phyloP scores from a whole-genome alignment of 1,140 invertebrate genomes.

The Bombus polaris region DNA sequence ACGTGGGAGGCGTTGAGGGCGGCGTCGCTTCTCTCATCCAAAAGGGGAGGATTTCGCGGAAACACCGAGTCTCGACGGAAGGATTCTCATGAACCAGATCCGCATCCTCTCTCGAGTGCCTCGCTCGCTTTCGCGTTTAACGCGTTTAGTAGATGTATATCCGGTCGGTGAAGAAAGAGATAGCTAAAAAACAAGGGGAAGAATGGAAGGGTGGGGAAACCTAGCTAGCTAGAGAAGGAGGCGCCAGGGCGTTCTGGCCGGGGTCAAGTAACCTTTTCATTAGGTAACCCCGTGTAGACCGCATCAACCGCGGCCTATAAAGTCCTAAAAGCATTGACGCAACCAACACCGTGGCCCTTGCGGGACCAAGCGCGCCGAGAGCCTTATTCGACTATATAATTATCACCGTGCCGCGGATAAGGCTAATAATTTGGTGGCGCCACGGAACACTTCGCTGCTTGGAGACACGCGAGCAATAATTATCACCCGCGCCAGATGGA shows the following conservation, averaged over 20 bases:
- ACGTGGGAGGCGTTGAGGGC: slow-evolving; percentile 58
- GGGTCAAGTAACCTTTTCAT: slow-evolving; percentile 83
- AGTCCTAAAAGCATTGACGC: slow-evolving; percentile 79
- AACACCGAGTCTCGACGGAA: slow-evolving; percentile 38
- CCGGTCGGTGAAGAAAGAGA: background rate
- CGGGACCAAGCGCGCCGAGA: slow-evolving; percentile 38
- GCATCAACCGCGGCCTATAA: slow-evolving; percentile 74
- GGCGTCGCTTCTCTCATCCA: slow-evolving; percentile 46
- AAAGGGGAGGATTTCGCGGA: slow-evolving; percentile 60
- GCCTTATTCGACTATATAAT: slow-evolving; percentile 70
- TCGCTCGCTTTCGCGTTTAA: slow-evolving; percentile 14
- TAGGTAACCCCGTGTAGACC: slow-evolving; percentile 76
- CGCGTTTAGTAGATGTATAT: slow-evolving; percentile 28
- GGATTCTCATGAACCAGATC: slow-evolving; percentile 67
- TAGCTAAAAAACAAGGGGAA: background rate
- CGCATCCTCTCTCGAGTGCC: slow-evolving; percentile 11
- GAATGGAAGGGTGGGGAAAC: background rate
- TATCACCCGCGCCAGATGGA: slow-evolving; percentile 65
- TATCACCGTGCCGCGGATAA: slow-evolving; percentile 73
- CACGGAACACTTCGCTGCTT: slow-evolving; percentile 67
- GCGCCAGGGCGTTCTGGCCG: slow-evolving; percentile 80
- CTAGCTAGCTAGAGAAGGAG: slow-evolving; percentile 69
- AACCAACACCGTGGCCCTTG: slow-evolving; percentile 66
- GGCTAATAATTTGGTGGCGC: slow-evolving; percentile 80
- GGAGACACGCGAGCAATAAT: slow-evolving; percentile 72